A percentile compares a stretch with the other conserved stretches of the same genome.
These are phyloP conservation scores for Protonibea diacanthus DNA, from an alignment of 2,797 vertebrate species.

Conservation along the genomic window DNA sequence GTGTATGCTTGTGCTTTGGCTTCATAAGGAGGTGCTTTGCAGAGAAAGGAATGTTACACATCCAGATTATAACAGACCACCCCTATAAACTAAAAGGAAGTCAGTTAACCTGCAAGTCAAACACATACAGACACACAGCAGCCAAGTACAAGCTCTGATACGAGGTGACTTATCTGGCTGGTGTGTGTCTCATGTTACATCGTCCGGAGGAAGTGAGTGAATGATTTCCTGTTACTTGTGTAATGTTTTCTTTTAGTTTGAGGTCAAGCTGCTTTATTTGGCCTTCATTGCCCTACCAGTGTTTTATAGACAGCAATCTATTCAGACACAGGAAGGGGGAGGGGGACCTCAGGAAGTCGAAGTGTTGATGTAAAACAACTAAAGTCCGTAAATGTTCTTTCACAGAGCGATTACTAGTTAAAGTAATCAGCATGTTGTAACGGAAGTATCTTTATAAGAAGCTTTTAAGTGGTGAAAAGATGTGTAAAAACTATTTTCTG, in stretches of 20 bases:
- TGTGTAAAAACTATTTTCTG: background rate
- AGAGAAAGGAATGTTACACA: conserved; percentile 77
- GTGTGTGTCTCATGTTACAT: conserved; percentile 52
- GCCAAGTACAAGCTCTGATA: conserved; percentile 32
- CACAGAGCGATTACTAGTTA: conserved; percentile 11
- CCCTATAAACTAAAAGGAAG: conserved; percentile 71
- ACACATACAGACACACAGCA: conserved; percentile 37
- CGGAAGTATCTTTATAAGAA: background rate
- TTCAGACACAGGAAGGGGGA: conserved; percentile 59
- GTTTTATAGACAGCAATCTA: conserved; percentile 62
- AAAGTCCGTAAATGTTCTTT: conserved; percentile 35
- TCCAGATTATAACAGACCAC: conserved; percentile 78
- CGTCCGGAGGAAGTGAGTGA: conserved; percentile 52
- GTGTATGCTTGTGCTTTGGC: conserved; percentile 32
- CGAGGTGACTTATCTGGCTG: conserved; percentile 39
- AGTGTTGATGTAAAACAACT: conserved; percentile 60
- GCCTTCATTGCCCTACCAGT: conserved; percentile 42
- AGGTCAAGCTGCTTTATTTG: conserved; percentile 68
- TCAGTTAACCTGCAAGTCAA: conserved; percentile 55
- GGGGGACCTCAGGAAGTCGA: conserved; percentile 51
- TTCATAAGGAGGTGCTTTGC: conserved; percentile 67
- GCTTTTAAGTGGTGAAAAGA: background rate
- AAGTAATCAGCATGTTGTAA: conserved; percentile 3
- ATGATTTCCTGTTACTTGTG: conserved; percentile 69
- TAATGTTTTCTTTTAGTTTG: conserved; percentile 65